These are phyloP conservation scores for Ochotona curzoniae DNA, from an alignment of 2,113 vertebrate species.

Conservation along the genomic window DNA sequence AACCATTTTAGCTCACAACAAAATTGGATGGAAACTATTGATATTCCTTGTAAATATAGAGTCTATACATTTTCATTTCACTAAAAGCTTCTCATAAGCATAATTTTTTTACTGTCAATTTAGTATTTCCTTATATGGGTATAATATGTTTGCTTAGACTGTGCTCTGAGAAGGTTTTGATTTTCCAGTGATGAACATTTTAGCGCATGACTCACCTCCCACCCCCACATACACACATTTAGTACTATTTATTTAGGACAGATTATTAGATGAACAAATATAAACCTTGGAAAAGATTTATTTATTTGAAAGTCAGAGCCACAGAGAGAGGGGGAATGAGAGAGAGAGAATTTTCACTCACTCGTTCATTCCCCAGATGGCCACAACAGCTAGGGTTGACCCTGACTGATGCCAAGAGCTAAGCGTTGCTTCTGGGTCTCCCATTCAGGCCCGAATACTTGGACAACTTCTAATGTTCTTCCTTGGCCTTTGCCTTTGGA, in stretches of 20 bases:
- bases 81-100: conserved; percentile 33
- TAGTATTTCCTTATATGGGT: not conserved
- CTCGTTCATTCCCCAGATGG: no score
- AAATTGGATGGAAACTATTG: conserved; percentile 3
- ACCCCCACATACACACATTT: not conserved
- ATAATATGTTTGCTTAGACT: not conserved
- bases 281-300: not conserved
- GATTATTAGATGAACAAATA: conserved; percentile 7
- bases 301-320: no score
- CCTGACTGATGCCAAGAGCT: no score
- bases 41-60: not conserved
- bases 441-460: no score
- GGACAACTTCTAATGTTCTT: no score
- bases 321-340: no score
- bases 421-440: no score
- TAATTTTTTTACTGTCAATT: conserved; percentile 21
- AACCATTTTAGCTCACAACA: conserved; percentile 6
- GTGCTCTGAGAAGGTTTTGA: conserved; percentile 8
- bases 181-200: not conserved
- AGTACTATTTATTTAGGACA: conserved; percentile 36
- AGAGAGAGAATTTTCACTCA: no score
- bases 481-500: not conserved
- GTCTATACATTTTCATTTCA: conserved; percentile 21
- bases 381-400: no score
- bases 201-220: not conserved